Percentiles rank a stretch among this genome's conserved stretches.
phyloP scores from a whole-genome alignment of 2,888 invertebrate genomes.

The Andrena praecox region DNA sequence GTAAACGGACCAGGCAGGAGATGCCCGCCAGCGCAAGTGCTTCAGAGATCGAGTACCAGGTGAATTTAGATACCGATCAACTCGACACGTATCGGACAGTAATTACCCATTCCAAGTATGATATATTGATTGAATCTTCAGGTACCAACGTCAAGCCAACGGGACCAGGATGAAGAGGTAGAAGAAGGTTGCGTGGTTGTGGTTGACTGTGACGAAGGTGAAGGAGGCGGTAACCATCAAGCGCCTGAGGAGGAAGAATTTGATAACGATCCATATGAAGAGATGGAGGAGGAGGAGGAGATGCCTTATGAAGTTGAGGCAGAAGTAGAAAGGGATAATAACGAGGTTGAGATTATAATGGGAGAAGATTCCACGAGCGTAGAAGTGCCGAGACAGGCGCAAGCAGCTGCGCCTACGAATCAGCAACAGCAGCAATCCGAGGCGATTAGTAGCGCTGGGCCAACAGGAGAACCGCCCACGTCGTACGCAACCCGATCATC shows the following conservation, averaged over 20 bases:
- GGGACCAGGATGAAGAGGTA: conserved; percentile 89
- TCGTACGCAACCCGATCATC: conserved; percentile 81
- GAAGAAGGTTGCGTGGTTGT: conserved; percentile 92
- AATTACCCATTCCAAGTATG: background rate
- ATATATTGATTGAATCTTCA: conserved; percentile 82
- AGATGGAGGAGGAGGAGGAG: conserved; percentile 84
- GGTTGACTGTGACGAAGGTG: conserved; percentile 93
- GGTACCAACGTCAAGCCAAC: conserved; percentile 94
- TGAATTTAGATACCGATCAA: conserved; percentile 50
- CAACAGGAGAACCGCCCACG: conserved; percentile 82
- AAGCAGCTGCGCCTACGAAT: conserved; percentile 84
- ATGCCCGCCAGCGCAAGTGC: conserved; percentile 79
- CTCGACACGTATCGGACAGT: background rate
- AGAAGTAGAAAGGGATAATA: conserved; percentile 87
- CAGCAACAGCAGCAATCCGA: conserved; percentile 88
- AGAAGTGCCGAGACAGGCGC: conserved; percentile 88
- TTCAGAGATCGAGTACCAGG: conserved; percentile 84
- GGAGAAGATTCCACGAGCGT: conserved; percentile 87
- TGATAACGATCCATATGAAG: conserved; percentile 86
- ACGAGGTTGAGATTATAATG: conserved; percentile 87
- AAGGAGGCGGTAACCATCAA: conserved; percentile 85
- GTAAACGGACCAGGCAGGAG: conserved; percentile 80
- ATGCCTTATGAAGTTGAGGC: conserved; percentile 81
- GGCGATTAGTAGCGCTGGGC: conserved; percentile 90
- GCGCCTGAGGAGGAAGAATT: conserved; percentile 85